Evolutionary conservation across 2,888 invertebrate genomes (phyloP).

Genomic region (Lasioglossum zephyrum): DNA sequence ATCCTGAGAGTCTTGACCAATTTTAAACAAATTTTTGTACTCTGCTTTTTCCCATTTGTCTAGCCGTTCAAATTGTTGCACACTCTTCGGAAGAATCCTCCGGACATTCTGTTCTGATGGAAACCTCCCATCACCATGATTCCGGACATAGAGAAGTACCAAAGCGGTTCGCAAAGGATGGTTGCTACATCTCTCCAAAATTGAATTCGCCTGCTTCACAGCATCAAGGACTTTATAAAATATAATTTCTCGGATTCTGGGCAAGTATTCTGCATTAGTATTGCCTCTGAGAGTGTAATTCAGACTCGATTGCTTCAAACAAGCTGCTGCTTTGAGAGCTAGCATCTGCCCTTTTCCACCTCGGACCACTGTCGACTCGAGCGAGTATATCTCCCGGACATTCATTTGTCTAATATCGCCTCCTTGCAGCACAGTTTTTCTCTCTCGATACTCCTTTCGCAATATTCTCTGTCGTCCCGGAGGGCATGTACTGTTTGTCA

Average conservation of each 20-base stretch:
- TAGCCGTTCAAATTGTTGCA: neutral
- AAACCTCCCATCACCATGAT: neutral
- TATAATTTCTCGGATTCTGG: neutral
- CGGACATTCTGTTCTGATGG: neutral
- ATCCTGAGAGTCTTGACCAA: neutral
- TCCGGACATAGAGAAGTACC: neutral
- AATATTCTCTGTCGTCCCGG: neutral
- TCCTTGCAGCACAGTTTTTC: neutral
- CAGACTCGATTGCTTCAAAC: too few species aligned
- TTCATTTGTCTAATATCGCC: neutral
- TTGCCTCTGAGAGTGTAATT: too few species aligned
- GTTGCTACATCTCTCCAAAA: too few species aligned
- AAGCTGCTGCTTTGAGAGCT: neutral
- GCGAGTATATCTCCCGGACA: neutral
- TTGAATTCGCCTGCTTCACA: neutral
- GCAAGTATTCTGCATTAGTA: neutral
- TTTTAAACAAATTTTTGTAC: neutral
- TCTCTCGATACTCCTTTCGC: neutral
- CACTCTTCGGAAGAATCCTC: neutral
- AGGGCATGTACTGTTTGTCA: neutral
- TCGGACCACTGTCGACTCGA: neutral
- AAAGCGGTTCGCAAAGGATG: neutral
- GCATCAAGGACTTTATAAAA: neutral
- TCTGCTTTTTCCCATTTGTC: neutral
- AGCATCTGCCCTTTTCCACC: neutral